Evolutionary conservation across 2,797 vertebrate species (phyloP).

Genomic region (Hyperoplus immaculatus): DNA sequence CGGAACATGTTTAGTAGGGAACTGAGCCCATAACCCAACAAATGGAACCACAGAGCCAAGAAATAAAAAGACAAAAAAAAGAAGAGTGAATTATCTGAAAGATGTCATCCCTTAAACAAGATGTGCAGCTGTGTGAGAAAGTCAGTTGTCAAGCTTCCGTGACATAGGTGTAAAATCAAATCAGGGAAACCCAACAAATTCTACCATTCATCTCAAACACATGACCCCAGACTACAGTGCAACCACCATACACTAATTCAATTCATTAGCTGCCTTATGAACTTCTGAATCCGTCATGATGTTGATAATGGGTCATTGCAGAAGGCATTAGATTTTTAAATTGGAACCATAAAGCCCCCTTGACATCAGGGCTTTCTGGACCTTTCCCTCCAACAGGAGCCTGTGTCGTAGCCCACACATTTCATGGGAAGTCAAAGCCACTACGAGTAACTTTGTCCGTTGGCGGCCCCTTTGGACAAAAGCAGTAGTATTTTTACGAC

Average conservation of each 20-base stretch:
- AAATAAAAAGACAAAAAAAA: background rate
- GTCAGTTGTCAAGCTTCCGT: background rate
- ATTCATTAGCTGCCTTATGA: constrained; percentile 49
- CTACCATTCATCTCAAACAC: too few relatives aligned
- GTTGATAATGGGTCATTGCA: constrained; percentile 41
- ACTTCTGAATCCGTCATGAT: constrained; percentile 50
- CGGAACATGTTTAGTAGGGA: constrained; percentile 55
- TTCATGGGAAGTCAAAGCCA: background rate
- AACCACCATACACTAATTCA: constrained; percentile 37
- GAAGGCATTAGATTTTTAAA: constrained; percentile 35
- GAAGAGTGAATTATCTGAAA: background rate
- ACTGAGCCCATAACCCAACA: constrained; percentile 33
- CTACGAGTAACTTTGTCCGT: too few relatives aligned
- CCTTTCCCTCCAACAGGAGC: background rate
- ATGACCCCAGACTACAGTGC: constrained; percentile 38
- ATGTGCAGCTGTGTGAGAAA: background rate
- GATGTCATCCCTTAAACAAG: constrained; percentile 17
- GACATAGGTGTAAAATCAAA: background rate
- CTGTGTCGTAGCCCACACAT: background rate
- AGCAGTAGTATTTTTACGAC: too few relatives aligned
- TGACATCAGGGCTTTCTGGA: background rate
- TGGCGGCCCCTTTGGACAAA: too few relatives aligned
- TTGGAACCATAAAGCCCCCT: constrained; percentile 45
- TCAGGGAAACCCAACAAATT: too few relatives aligned
- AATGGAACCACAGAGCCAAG: constrained; percentile 30